Evolutionary conservation across 2,888 invertebrate genomes (phyloP), one percentile per base, ranked within the genome.

Genomic region (Clanis bilineata): DNA sequence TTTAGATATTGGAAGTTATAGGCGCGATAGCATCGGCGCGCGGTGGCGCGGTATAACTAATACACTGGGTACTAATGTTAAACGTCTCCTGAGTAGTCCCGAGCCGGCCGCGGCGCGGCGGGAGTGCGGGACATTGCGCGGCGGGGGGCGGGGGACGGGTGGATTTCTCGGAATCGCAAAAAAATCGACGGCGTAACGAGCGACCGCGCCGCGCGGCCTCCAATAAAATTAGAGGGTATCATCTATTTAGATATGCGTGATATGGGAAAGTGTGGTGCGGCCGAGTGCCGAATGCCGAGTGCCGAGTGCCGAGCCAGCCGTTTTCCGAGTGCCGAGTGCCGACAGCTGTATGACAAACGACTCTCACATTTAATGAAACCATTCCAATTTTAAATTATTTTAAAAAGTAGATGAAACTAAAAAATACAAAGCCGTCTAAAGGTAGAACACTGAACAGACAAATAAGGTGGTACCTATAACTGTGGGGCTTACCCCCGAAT

Each of bases 171-270:
- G 76, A 73, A 76, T 64, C 66, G 64, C 63, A 69, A 69, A 73
- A 73, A 74, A 73, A 74, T 69, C 64, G 64, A 69, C 67, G 65
- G 66, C 64, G 61, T 64, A 67, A 67, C 57, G 44, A 22, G n/a
- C 22, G 44, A 9, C 21, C 6, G 47, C 47, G n/a, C n/a, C n/a
- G n/a, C n/a, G n/a, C 47, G 25, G 45, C 57, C 22, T 43, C 32
- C 72, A 72, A 79, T 79, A 79, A 82, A 77, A 85, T 86, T 82
- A 83, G 77, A 77, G 76, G 76, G 75, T 45, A 45, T 72, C 82
- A 85, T 85, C 82, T 85, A 85, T 87, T 82, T 80, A 80, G 85
- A 83, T 81, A 82, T 82, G 74, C 79, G 74, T 75, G 83, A 78
- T 78, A 82, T 74, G 79, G 77, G 76, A 77, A 76, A 73, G 39